phyloP scores from a whole-genome alignment of 2,113 vertebrate species.

The Cololabis saira region DNA sequence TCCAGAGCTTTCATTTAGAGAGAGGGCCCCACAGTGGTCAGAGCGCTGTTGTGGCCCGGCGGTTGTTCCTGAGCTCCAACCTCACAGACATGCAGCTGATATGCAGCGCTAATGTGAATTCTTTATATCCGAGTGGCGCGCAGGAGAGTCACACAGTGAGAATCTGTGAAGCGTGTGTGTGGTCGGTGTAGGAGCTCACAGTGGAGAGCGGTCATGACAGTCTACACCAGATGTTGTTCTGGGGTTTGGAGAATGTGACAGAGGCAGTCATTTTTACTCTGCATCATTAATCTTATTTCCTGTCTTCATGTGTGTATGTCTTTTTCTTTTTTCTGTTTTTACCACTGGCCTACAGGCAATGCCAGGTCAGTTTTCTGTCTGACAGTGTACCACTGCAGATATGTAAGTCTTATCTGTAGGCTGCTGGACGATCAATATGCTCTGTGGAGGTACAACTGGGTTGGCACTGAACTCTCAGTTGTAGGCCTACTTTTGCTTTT shows the following conservation, averaged over 20 bases:
- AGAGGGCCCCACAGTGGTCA: conserved; percentile 48
- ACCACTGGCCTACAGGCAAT: not conserved
- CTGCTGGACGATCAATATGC: conserved; percentile 23
- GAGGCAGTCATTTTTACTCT: conserved; percentile 26
- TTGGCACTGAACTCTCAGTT: conserved; percentile 35
- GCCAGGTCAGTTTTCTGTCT: conserved; percentile 12
- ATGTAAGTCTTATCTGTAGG: conserved; percentile 22
- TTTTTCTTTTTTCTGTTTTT: conserved; percentile 8
- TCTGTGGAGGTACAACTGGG: not conserved
- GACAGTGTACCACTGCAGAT: conserved; percentile 16
- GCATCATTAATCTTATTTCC: conserved; percentile 23
- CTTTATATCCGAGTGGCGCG: conserved; percentile 29
- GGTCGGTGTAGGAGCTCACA: conserved; percentile 39
- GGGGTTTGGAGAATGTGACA: conserved; percentile 34
- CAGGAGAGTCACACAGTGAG: conserved; percentile 44
- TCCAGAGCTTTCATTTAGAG: conserved; percentile 57
- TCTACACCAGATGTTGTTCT: conserved; percentile 25
- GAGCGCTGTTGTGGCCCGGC: conserved; percentile 58
- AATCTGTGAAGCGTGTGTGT: conserved; percentile 50
- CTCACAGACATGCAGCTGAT: conserved; percentile 28
- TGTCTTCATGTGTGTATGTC: conserved; percentile 1
- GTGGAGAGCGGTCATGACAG: conserved; percentile 13
- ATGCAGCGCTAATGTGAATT: conserved; percentile 34
- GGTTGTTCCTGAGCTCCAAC: conserved; percentile 7
- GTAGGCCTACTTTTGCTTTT: not conserved